Conservation (phyloP, 2,888 invertebrate genomes). For the Enchytraeus crypticus region DNA sequence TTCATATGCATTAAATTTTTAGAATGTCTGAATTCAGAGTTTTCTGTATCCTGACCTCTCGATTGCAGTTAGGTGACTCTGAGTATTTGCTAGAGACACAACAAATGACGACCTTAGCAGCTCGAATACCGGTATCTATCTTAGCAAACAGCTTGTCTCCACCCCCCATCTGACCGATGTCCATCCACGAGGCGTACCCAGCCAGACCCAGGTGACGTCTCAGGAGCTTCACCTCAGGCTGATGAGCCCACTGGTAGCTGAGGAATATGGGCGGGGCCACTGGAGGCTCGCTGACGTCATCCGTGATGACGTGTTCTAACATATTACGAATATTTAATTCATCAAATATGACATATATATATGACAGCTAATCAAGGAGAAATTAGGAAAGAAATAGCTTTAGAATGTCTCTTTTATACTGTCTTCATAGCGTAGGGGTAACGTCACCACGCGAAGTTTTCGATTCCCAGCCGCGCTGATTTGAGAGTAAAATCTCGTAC, state of each 20-base stretch:
- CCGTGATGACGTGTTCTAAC: slow-evolving; percentile 33
- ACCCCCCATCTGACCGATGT: slow-evolving; percentile 47
- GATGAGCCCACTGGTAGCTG: slow-evolving; percentile 45
- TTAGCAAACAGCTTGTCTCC: slow-evolving; percentile 42
- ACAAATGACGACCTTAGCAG: slow-evolving; percentile 38
- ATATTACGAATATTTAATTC: no score
- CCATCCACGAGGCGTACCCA: slow-evolving; percentile 44
- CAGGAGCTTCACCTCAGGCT: slow-evolving; percentile 39
- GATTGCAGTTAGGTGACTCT: slow-evolving; percentile 44
- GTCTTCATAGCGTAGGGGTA: no score
- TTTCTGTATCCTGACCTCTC: no score
- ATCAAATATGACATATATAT: no score
- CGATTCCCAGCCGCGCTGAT: no score
- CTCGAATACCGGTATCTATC: slow-evolving; percentile 41
- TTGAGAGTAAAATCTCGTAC: no score
- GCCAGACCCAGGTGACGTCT: slow-evolving; percentile 41
- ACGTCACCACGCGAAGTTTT: no score
- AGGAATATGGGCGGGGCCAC: slow-evolving; percentile 30
- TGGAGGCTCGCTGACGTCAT: slow-evolving; percentile 29
- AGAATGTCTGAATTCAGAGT: background rate
- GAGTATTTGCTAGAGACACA: slow-evolving; percentile 42
- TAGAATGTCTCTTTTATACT: no score
- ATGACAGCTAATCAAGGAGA: no score
- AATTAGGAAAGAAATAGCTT: no score
- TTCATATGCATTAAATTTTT: no score